phyloP scores from a whole-genome alignment of 2,888 invertebrate genomes.

The Tenthredo amoena region DNA sequence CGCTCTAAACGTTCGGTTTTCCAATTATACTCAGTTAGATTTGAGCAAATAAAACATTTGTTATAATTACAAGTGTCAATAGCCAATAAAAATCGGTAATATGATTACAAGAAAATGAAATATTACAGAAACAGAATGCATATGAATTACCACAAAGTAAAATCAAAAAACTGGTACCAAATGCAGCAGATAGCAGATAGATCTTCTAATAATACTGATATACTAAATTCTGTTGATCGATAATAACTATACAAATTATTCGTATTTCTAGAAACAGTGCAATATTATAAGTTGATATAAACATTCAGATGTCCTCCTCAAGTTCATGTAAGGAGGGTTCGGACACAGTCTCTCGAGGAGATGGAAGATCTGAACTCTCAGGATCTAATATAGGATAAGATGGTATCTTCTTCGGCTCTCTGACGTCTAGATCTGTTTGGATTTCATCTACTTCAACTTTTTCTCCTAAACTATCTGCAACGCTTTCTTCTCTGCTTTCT shows the following conservation, averaged over 20 bases:
- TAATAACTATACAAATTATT: background rate
- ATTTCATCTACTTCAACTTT: slow-evolving; percentile 42
- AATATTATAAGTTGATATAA: background rate
- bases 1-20: background rate
- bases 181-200: background rate
- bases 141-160: background rate
- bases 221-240: background rate
- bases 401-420: slow-evolving; percentile 51
- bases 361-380: slow-evolving; percentile 56
- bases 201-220: background rate
- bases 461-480: slow-evolving; percentile 40
- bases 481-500: background rate
- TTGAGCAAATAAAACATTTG: background rate
- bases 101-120: background rate
- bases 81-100: background rate
- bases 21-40: slow-evolving; percentile 15
- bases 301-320: background rate
- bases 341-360: slow-evolving; percentile 55
- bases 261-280: background rate
- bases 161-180: background rate
- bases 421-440: background rate
- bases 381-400: slow-evolving; percentile 55
- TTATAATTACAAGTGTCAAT: background rate
- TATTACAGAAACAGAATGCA: background rate
- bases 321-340: slow-evolving; percentile 1